phyloP scores from a whole-genome alignment of 2,888 invertebrate genomes.

The Apamea anceps region DNA sequence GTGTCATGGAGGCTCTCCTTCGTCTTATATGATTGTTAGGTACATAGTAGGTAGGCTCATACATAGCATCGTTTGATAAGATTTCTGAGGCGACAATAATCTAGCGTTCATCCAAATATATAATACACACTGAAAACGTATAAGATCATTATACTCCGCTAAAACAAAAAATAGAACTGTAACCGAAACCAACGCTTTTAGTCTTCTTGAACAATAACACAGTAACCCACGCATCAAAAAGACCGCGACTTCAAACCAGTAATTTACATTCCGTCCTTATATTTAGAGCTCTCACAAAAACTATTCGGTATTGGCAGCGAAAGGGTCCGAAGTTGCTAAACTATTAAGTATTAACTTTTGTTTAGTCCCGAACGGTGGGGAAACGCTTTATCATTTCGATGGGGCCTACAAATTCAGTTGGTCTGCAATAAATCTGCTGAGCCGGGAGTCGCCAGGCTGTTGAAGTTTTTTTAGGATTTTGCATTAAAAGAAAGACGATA shows the following conservation, averaged over 20 bases:
- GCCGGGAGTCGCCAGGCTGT: constrained; percentile 59
- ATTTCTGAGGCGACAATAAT: too few relatives aligned
- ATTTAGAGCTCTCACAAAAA: constrained; percentile 56
- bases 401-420: constrained; percentile 72
- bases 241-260: constrained; percentile 6
- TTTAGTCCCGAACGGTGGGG: constrained; percentile 64
- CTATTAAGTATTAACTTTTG: constrained; percentile 78
- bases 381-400: constrained; percentile 73
- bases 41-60: too few relatives aligned
- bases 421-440: constrained; percentile 71
- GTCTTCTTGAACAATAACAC: neutral
- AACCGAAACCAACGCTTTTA: too few relatives aligned
- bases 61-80: too few relatives aligned
- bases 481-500: neutral
- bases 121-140: too few relatives aligned
- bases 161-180: too few relatives aligned
- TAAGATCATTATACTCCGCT: too few relatives aligned
- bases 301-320: constrained; percentile 57
- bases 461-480: constrained; percentile 55
- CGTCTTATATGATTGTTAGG: too few relatives aligned
- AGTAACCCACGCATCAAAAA: constrained; percentile 26
- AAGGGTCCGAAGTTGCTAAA: constrained; percentile 67
- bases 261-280: constrained; percentile 35
- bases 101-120: too few relatives aligned
- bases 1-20: too few relatives aligned